These are phyloP conservation scores for Natrix natrix DNA, from an alignment of 2,797 vertebrate species.

Conservation along the genomic window DNA sequence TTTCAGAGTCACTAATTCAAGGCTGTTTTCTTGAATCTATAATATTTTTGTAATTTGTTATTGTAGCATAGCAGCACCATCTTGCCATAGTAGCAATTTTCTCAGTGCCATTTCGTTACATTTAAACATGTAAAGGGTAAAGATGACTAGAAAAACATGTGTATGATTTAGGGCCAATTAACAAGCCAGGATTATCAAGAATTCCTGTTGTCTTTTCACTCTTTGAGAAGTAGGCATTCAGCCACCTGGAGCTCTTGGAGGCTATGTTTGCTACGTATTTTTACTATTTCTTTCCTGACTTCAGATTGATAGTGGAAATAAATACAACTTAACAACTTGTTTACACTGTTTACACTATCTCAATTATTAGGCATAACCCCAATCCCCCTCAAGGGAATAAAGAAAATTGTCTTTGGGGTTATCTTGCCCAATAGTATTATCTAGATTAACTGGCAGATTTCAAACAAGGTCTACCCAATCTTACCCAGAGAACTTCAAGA, in stretches of 20 bases:
- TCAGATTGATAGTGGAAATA: background rate
- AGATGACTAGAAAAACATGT: background rate
- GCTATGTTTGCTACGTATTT: background rate
- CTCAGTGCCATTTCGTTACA: background rate
- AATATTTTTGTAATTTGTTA: background rate
- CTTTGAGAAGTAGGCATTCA: background rate
- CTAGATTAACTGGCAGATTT: background rate
- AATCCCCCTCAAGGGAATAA: background rate
- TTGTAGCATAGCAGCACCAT: background rate
- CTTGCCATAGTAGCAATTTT: background rate
- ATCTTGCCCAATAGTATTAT: background rate
- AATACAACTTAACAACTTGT: background rate
- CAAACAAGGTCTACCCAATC: background rate
- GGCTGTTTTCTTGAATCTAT: conserved; percentile 7
- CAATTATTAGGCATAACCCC: background rate
- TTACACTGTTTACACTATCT: background rate
- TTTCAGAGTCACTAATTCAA: conserved; percentile 25
- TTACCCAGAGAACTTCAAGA: background rate
- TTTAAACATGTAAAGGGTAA: background rate
- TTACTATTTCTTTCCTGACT: background rate
- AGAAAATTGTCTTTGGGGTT: background rate
- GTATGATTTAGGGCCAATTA: background rate
- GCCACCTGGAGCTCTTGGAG: background rate
- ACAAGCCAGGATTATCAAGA: background rate
- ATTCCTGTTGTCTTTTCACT: background rate